Evolutionary conservation across 1,140 invertebrate species (phyloP).

Genomic region (Triops cancriformis): DNA sequence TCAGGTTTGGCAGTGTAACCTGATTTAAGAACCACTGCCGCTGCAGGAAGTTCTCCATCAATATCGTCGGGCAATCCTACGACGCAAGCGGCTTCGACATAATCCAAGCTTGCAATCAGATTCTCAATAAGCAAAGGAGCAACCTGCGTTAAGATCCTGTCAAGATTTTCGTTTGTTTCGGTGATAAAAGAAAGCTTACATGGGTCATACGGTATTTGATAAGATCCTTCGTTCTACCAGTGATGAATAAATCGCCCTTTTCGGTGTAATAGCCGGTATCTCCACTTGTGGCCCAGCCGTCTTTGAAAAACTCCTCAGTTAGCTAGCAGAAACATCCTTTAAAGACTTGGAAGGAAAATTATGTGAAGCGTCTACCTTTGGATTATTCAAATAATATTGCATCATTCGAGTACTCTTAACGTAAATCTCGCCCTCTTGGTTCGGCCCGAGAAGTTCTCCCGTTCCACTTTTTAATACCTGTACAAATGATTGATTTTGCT

Average conservation of each 20-base stretch:
- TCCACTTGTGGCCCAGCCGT: conserved; percentile 45
- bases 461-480: conserved; percentile 36
- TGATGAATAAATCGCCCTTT: conserved; percentile 31
- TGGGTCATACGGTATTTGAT: conserved; percentile 27
- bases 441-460: conserved; percentile 36
- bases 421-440: conserved; percentile 44
- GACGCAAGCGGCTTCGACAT: conserved; percentile 41
- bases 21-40: conserved; percentile 28
- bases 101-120: conserved; percentile 36
- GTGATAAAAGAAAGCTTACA: conserved; percentile 22
- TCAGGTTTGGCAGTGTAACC: conserved; percentile 4
- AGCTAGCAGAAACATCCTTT: background rate
- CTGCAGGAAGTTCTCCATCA: conserved; percentile 39
- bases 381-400: conserved; percentile 31
- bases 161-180: background rate
- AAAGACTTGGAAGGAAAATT: background rate
- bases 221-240: conserved; percentile 32
- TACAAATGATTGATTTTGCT: background rate
- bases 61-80: conserved; percentile 40
- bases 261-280: conserved; percentile 39
- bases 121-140: conserved; percentile 29
- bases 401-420: conserved; percentile 34
- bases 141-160: background rate
- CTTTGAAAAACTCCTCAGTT: background rate
- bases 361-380: conserved; percentile 25